Evolutionary conservation across 2,797 vertebrate species (phyloP).

Genomic region (Pseudotriccus pelzelni): DNA sequence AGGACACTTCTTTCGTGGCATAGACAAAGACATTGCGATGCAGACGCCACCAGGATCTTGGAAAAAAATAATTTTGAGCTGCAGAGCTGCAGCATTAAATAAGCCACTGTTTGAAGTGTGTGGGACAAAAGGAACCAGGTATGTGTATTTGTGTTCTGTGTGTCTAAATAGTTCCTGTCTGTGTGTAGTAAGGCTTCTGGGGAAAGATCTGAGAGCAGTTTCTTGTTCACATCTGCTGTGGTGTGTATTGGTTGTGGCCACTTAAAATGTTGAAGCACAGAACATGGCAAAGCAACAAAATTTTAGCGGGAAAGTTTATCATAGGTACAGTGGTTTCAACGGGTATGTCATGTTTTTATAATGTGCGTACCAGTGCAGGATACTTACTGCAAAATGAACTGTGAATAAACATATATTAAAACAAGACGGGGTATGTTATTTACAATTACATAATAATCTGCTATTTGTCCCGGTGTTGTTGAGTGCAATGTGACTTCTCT

Average conservation of each 20-base stretch:
- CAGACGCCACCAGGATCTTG: neutral
- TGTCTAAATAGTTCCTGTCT: neutral
- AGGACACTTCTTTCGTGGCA: rapidly evolving
- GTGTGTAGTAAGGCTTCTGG: neutral
- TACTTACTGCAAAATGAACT: neutral
- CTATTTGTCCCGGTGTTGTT: neutral
- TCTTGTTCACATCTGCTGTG: rapidly evolving
- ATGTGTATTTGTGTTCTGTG: neutral
- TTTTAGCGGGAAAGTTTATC: neutral
- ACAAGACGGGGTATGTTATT: neutral
- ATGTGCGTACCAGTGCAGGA: neutral
- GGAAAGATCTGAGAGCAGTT: neutral
- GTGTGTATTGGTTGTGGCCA: neutral
- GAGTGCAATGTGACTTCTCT: neutral
- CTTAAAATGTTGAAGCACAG: neutral
- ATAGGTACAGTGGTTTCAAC: neutral
- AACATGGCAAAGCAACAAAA: neutral
- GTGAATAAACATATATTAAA: neutral
- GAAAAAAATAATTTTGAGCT: neutral
- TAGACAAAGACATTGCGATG: neutral
- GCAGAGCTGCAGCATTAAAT: neutral
- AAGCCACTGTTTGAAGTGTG: neutral
- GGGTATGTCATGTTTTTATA: neutral
- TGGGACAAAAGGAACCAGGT: conserved; percentile 7
- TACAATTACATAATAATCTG: neutral